Base-by-base conservation (phyloP, 2,888 invertebrate species). In the Thymelicus sylvestris region DNA sequence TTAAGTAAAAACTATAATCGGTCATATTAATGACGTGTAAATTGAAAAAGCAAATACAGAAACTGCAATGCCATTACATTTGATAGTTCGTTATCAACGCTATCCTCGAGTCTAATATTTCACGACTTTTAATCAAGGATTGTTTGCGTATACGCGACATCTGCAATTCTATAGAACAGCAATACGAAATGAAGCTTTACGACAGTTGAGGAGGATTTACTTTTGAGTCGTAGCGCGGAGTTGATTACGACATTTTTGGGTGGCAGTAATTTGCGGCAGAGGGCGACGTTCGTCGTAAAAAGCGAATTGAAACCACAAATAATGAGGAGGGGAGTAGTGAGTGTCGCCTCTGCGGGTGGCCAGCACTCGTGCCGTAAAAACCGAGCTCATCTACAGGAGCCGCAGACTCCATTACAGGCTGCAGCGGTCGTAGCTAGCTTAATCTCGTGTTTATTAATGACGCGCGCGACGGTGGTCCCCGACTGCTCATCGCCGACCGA, bases 281-380 rank as follows among this genome's bases (percentile, higher is more conserved):
- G 90, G 88, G 89, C 87, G 87, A 88, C 78, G 85, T 79, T 87
- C 77, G 74, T 80, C 84, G 89, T 92, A 93, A 93, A 93, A 93
- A 93, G 89, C 82, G 88, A 91, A 93, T 93, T 92, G 91, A 92
- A 93, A 92, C 92, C 92, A 87, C 93, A 90, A 92, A 92, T 91
- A 90, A 92, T 87, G 88, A 89, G 87, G 83, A 85, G 87, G 87
- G 83, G 78, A 81, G 79, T 70, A 65, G 67, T 80, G 80, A 79
- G 84, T 87, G 86, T 88, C 86, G 86, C 83, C 89, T 80, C 87
- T 80, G 91, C 92, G 93, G 92, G 92, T 92, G 93, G 93, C 82
- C 92, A 82, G 75, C 78, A 80, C 92, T 93, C 92, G 92, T 92
- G 92, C 91, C 89, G 90, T 91, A 92, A 92, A 92, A 93, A 91